phyloP scores from a whole-genome alignment of 2,113 vertebrate species.

The Callipepla californica region DNA sequence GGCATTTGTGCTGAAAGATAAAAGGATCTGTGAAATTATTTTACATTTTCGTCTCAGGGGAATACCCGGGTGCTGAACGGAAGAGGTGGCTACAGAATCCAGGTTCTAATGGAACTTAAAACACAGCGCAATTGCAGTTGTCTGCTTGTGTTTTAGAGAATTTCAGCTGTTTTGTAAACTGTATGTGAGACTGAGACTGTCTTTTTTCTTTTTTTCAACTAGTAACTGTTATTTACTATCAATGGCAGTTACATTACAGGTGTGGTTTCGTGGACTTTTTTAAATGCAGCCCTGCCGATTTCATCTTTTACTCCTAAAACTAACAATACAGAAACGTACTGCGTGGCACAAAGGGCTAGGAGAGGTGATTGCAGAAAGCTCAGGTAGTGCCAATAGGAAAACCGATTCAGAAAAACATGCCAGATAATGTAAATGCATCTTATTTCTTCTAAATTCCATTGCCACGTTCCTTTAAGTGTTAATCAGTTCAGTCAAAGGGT shows the following conservation, averaged over 20 bases:
- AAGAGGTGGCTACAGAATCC: conserved; percentile 36
- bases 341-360: background rate
- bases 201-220: background rate
- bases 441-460: background rate
- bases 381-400: background rate
- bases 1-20: conserved; percentile 46
- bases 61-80: conserved; percentile 21
- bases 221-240: background rate
- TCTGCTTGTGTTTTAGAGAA: background rate
- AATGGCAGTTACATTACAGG: background rate
- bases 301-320: background rate
- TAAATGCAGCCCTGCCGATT: background rate
- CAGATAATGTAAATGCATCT: background rate
- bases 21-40: conserved; percentile 55
- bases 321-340: background rate
- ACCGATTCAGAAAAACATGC: background rate
- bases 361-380: conserved; percentile 23
- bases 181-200: background rate
- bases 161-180: background rate
- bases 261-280: background rate
- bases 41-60: conserved; percentile 47
- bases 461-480: background rate
- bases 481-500: conserved; percentile 48
- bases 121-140: background rate
- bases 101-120: conserved; percentile 30